Conservation (phyloP, 2,797 vertebrate genomes). For the Pipistrellus pygmaeus region DNA sequence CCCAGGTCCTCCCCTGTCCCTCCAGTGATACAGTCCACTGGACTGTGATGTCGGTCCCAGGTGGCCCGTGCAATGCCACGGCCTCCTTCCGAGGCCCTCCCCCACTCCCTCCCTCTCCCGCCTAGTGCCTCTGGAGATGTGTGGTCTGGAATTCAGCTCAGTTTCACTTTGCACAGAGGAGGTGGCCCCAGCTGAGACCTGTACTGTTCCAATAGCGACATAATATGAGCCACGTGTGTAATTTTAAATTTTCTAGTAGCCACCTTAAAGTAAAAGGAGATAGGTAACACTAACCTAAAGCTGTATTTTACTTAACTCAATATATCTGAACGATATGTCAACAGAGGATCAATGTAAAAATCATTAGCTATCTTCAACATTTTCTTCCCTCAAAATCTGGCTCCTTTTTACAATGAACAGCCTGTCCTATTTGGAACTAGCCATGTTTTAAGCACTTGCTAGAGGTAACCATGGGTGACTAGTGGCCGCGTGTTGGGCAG, state of each 20-base stretch:
- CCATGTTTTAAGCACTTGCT: not conserved
- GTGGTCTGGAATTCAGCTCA: not conserved
- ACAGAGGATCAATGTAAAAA: conserved; percentile 42
- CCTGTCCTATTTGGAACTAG: not conserved
- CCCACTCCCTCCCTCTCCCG: not conserved
- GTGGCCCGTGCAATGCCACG: not conserved
- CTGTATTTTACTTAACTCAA: conserved; percentile 17
- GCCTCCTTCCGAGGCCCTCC: not conserved
- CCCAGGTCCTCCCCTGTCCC: conserved; percentile 5
- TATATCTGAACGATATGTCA: not conserved
- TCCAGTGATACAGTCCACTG: not conserved
- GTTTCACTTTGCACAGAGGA: not conserved
- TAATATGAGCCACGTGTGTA: not conserved
- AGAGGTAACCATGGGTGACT: no score
- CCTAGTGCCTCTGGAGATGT: not conserved
- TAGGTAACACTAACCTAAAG: not conserved
- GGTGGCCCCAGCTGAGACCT: not conserved
- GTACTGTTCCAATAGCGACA: not conserved
- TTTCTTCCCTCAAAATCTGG: not conserved
- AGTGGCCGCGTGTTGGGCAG: not conserved
- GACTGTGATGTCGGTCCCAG: not conserved
- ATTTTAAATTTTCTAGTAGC: not conserved
- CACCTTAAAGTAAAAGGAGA: not conserved
- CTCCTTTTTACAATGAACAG: not conserved
- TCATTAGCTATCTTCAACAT: not conserved